Evolutionary conservation across 2,797 vertebrate species (phyloP).

Genomic region (Ciconia nigra): DNA sequence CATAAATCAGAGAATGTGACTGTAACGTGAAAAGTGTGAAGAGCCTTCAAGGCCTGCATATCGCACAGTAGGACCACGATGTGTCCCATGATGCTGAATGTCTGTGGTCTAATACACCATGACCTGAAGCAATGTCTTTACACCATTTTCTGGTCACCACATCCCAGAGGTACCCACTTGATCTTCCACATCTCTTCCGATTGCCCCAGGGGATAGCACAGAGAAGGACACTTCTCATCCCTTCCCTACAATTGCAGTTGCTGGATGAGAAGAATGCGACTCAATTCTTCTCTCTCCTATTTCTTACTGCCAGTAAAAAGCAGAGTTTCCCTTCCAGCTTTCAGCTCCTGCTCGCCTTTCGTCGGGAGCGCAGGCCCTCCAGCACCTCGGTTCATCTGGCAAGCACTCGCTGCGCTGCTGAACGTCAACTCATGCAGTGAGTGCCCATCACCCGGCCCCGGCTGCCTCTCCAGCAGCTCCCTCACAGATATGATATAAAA

Average conservation of each 20-base stretch:
- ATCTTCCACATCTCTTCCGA: background rate
- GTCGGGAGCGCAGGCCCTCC: background rate
- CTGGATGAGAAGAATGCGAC: background rate
- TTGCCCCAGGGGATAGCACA: background rate
- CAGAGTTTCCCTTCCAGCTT: background rate
- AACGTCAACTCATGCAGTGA: background rate
- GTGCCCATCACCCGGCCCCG: background rate
- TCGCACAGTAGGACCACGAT: rapidly evolving
- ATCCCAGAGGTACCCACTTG: background rate
- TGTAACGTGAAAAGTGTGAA: background rate
- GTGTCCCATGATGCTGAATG: background rate
- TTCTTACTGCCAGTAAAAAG: background rate
- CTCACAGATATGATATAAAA: background rate
- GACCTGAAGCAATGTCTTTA: background rate
- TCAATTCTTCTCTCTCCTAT: background rate
- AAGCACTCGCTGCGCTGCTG: background rate
- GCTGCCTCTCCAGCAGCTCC: background rate
- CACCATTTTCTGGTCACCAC: background rate
- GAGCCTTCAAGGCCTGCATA: background rate
- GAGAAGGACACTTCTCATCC: background rate
- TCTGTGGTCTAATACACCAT: background rate
- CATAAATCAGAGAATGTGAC: background rate
- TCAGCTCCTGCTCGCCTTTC: background rate
- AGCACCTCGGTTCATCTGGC: background rate
- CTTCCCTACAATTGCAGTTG: background rate